Evolutionary conservation across 2,797 vertebrate species (phyloP).

Genomic region (Tiaroga cobitis): DNA sequence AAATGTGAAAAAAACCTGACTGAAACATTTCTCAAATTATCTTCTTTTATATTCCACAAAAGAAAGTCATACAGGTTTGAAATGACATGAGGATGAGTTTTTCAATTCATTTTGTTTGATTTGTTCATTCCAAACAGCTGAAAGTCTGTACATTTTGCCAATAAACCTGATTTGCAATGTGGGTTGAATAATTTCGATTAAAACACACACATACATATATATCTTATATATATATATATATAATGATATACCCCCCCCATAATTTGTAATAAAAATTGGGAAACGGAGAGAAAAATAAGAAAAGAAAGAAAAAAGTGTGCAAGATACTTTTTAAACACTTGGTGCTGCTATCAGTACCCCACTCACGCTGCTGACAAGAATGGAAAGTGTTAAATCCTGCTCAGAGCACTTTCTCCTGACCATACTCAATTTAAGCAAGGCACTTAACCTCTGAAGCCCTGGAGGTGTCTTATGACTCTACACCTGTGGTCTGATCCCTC

Average conservation of each 20-base stretch:
- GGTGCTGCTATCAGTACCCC: neutral
- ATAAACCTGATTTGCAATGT: too few species aligned
- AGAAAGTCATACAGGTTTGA: neutral
- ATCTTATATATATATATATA: too few species aligned
- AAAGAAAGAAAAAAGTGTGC: neutral
- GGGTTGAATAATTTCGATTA: too few species aligned
- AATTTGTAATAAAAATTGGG: neutral
- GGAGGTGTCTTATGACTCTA: neutral
- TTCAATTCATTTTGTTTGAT: too few species aligned
- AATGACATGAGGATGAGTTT: neutral
- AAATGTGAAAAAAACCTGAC: neutral
- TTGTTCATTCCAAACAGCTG: too few species aligned
- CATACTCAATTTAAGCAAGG: neutral
- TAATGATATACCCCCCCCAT: too few species aligned
- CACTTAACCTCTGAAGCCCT: neutral
- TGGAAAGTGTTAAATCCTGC: conserved; percentile 1
- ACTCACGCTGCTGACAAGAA: too few species aligned
- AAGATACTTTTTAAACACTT: neutral
- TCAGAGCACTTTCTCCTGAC: neutral
- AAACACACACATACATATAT: too few species aligned
- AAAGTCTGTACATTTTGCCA: too few species aligned
- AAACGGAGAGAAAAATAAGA: neutral
- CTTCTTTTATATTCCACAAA: neutral
- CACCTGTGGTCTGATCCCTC: conserved; percentile 14
- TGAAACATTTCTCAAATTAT: neutral